These are phyloP conservation scores for Rhamphomyia laevipes DNA, from an alignment of 2,888 invertebrate species.

Conservation along the genomic window DNA sequence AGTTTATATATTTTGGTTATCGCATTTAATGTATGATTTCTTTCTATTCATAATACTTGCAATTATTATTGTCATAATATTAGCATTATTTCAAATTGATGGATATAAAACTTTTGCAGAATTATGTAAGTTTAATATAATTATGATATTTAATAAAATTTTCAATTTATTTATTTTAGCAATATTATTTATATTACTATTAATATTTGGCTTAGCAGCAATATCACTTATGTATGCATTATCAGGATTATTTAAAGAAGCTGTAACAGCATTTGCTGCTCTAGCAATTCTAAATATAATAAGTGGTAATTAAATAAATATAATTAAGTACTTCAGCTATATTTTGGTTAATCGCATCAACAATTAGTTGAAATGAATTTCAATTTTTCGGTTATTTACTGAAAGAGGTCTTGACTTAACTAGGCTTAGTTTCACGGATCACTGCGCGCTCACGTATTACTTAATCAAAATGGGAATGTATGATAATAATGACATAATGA, in stretches of 20 bases:
- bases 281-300: constrained; percentile 61
- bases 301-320: constrained; percentile 48
- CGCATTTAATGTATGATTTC: constrained; percentile 46
- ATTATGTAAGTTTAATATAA: constrained; percentile 18
- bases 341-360: too few relatives aligned
- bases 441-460: too few relatives aligned
- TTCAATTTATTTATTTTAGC: too few relatives aligned
- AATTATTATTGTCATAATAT: constrained; percentile 48
- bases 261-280: constrained; percentile 63
- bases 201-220: constrained; percentile 58
- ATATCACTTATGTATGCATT: constrained; percentile 60
- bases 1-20: constrained; percentile 57
- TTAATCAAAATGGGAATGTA: too few relatives aligned
- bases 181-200: constrained; percentile 48
- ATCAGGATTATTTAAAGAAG: constrained; percentile 57
- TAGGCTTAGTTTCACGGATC: too few relatives aligned
- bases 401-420: too few relatives aligned
- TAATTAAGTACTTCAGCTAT: too few relatives aligned
- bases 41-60: constrained; percentile 54
- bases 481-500: too few relatives aligned
- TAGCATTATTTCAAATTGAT: constrained; percentile 52
- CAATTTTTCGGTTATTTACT: too few relatives aligned
- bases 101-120: constrained; percentile 35
- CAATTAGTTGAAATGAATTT: too few relatives aligned
- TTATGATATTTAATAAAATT: too few relatives aligned